Conservation (phyloP, 2,888 invertebrate genomes). For the Troides oblongomaculatus region DNA sequence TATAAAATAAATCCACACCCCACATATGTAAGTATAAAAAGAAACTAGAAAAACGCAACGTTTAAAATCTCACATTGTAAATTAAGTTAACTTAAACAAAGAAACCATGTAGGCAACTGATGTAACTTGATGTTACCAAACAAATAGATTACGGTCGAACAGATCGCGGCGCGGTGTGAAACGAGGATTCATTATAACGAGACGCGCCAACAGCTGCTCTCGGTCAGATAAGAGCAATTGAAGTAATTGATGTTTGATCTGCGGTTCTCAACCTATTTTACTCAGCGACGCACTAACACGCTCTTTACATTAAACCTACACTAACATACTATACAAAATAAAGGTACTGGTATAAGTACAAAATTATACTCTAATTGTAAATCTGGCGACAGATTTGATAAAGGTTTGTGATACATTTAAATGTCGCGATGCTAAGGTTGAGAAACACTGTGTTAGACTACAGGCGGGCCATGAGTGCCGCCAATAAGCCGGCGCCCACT, state of each 20-base stretch:
- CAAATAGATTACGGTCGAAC: constrained; percentile 45
- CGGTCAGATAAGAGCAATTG: constrained; percentile 53
- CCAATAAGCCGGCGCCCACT: constrained; percentile 40
- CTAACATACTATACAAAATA: too few species aligned
- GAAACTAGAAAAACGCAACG: neutral
- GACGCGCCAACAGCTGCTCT: constrained; percentile 47
- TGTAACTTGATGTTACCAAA: constrained; percentile 44
- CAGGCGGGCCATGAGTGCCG: constrained; percentile 42
- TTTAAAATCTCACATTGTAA: constrained; percentile 5
- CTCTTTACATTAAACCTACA: too few species aligned
- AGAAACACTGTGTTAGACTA: constrained; percentile 32
- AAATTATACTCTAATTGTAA: too few species aligned
- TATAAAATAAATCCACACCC: too few species aligned
- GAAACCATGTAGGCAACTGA: constrained; percentile 39
- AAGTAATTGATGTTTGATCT: constrained; percentile 51
- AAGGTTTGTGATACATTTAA: too few species aligned
- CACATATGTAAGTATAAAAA: neutral
- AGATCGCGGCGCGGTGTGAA: constrained; percentile 33
- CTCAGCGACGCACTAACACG: too few species aligned
- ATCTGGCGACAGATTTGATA: too few species aligned
- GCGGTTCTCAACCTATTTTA: too few species aligned
- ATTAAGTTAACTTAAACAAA: constrained; percentile 36
- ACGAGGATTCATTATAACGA: constrained; percentile 36
- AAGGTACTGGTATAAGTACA: too few species aligned
- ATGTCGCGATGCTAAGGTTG: too few species aligned